These are phyloP conservation scores for Caiman crocodilus DNA, from an alignment of 2,797 vertebrate species.

Conservation along the genomic window DNA sequence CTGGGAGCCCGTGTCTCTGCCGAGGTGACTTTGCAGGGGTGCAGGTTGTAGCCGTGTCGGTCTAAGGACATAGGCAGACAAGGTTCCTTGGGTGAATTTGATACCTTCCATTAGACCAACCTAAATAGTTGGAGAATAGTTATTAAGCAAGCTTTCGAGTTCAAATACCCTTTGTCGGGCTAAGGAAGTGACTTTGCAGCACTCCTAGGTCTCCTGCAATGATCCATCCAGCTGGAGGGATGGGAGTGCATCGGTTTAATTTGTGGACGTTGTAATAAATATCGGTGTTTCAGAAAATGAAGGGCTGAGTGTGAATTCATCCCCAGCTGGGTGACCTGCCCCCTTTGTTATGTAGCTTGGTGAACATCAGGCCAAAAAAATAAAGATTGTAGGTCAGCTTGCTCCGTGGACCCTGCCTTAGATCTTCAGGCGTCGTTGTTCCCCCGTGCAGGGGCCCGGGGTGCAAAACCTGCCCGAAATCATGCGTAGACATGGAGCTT, in stretches of 20 bases:
- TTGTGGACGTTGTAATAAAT: not conserved
- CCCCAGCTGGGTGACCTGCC: not conserved
- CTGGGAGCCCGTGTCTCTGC: not conserved
- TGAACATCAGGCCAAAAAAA: not conserved
- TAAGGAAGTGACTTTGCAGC: too few relatives aligned
- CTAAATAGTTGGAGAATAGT: too few relatives aligned
- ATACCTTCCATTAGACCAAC: too few relatives aligned
- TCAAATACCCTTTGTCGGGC: too few relatives aligned
- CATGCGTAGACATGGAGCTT: not conserved
- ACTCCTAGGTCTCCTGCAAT: accelerated
- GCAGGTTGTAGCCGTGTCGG: too few relatives aligned
- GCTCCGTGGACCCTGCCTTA: not conserved
- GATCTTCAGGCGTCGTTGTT: not conserved
- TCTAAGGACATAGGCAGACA: too few relatives aligned
- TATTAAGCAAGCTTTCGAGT: too few relatives aligned
- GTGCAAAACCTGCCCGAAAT: not conserved
- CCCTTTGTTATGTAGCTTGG: not conserved
- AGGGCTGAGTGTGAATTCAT: not conserved
- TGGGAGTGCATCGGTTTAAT: accelerated
- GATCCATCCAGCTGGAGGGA: accelerated
- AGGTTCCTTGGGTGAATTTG: too few relatives aligned
- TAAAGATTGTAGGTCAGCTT: not conserved
- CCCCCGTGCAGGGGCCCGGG: not conserved
- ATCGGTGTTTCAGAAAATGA: not conserved
- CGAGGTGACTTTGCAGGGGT: too few relatives aligned